Conservation (phyloP, 2,888 invertebrate genomes). For the Colletes collaris region DNA sequence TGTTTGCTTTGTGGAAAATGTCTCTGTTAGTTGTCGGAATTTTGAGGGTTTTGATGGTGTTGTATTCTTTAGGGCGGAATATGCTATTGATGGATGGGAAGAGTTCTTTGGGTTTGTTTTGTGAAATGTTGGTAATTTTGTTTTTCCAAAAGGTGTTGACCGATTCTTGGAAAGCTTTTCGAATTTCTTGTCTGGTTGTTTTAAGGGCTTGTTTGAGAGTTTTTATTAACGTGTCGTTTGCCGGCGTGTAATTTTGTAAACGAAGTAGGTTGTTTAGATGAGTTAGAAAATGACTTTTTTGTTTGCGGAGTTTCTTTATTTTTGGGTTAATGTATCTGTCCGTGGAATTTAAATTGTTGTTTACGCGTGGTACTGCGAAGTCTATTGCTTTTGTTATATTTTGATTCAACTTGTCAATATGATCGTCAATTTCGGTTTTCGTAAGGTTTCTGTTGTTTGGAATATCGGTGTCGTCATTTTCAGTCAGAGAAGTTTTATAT, state of each 20-base stretch:
- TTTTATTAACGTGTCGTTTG: neutral
- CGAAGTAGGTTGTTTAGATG: neutral
- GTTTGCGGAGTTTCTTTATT: neutral
- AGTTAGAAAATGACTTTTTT: neutral
- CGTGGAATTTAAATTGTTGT: constrained; percentile 12
- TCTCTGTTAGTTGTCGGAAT: neutral
- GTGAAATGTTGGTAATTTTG: neutral
- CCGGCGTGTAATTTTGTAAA: neutral
- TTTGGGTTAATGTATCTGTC: constrained; percentile 11
- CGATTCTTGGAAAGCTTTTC: constrained; percentile 1
- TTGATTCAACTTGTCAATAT: neutral
- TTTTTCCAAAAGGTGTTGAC: constrained; percentile 13
- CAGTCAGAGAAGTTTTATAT: neutral
- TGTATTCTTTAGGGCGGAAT: neutral
- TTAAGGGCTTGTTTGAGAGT: neutral
- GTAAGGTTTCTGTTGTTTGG: constrained; percentile 13
- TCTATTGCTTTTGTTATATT: neutral
- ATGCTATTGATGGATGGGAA: constrained; percentile 4
- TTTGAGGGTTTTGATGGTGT: neutral
- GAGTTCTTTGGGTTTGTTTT: neutral
- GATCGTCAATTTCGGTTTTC: constrained; percentile 1
- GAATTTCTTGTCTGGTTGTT: constrained; percentile 4
- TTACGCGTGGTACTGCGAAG: too few relatives aligned
- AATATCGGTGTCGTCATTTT: neutral
- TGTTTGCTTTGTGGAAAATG: neutral